phyloP scores from a whole-genome alignment of 2,888 invertebrate genomes.

The Chydorus sphaericus region DNA sequence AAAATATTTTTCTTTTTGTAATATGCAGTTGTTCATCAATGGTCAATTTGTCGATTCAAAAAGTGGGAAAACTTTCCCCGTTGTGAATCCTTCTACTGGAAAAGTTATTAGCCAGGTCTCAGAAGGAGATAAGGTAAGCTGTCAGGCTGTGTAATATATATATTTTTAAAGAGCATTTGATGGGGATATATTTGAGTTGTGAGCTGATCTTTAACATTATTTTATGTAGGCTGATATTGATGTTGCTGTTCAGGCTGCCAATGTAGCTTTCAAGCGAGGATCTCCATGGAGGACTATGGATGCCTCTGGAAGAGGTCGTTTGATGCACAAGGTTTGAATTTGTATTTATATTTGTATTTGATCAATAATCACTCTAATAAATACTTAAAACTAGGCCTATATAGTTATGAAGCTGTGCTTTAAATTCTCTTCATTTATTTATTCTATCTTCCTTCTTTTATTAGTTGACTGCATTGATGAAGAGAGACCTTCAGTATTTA shows the following conservation, averaged over 20 bases:
- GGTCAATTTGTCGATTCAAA: slow-evolving; percentile 50
- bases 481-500: slow-evolving; percentile 35
- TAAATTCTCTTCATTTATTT: neutral
- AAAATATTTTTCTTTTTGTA: neutral
- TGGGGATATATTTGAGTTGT: too few species aligned
- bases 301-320: slow-evolving; percentile 37
- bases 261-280: slow-evolving; percentile 35
- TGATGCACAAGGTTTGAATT: slow-evolving; percentile 30
- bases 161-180: neutral
- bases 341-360: too few species aligned
- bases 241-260: slow-evolving; percentile 37
- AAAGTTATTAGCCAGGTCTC: slow-evolving; percentile 57
- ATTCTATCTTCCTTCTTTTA: neutral
- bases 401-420: neutral
- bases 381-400: neutral
- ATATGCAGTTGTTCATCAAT: slow-evolving; percentile 38
- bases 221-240: slow-evolving; percentile 41
- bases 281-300: slow-evolving; percentile 42
- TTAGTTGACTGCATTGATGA: slow-evolving; percentile 37
- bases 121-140: slow-evolving; percentile 75
- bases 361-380: neutral
- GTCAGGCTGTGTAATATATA: slow-evolving; percentile 16
- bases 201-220: too few species aligned
- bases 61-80: slow-evolving; percentile 72
- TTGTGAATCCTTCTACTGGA: slow-evolving; percentile 68